Base-by-base conservation (phyloP, 1,140 invertebrate genomes). In the Drosophila melanica region DNA sequence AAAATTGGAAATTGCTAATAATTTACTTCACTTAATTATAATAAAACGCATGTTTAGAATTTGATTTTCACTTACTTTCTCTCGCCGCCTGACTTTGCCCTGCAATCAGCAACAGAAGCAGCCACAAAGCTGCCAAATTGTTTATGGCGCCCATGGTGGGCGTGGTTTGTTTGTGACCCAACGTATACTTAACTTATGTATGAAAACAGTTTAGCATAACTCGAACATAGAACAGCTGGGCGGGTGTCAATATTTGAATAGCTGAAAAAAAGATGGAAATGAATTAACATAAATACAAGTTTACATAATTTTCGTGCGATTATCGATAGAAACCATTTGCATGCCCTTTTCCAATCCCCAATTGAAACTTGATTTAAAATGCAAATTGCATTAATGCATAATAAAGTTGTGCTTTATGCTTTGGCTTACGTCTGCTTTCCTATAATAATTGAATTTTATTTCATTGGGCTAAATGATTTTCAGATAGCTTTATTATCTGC, bases 81-180 rank as follows among this genome's bases (percentile, higher is more conserved):
- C 76, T 60, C 8, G 69, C 79, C 14, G 82, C 82, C 54, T 77
- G 65, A 39, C 37, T 27, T 23, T 55, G 14, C 16, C 58, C 69
- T 51, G 72, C 8, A 9, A 82, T 39, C 23, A 90, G 48, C 27
- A 77, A 42, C 9, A 87, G 62, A 12, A 76, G 50, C 63, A 84
- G 39, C 63, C 65, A 57, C 4, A 63, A 10, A 14, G 53, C 64
- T 53, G 64, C 8, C 55, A 58, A 12, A 14, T 37, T 27, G 23
- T 64, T 77, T 10, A 67, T 6, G 39, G 18, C 51, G 51, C 84
- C 79, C 84, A 86, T 86, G 4, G 4, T 76, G 82, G 78, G 71
- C 78, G 35, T 65, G 53, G 48, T 44, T 30, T 47, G n/a, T 44
- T 18, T 23, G 39, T 64, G 9, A 45, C 1, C 47, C 65, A 74